Evolutionary conservation across 2,797 vertebrate genomes (phyloP), one percentile per base, ranked within the genome.

Genomic region (Myiotriccus ornatus): DNA sequence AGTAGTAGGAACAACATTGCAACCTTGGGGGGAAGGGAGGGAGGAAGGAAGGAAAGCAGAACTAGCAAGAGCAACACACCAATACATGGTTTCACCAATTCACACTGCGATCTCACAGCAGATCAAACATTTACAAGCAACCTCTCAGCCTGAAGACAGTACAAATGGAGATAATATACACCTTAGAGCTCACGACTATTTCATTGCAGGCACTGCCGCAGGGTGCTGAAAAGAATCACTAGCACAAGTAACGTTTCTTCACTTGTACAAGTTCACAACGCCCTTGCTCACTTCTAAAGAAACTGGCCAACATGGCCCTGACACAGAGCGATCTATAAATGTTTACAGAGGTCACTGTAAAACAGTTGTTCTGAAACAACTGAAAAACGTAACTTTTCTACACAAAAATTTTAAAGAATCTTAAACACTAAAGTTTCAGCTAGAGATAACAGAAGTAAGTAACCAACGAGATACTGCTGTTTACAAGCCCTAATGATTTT

Each of bases 91-190:
- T 90, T 88, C 32, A 90, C 78, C 77, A 91, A 71, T 69, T 64
- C 88, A 71, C 28, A 39, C 18, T 30, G 59, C 55, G 75, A 37
- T 47, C 74, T 79, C 56, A 19, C 44, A 63, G 44, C 47, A 60
- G 32, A 87, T 46, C 44, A 84, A 79, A 88, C 46, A 63, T 56
- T 71, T 71, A 92, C 53, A 50, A 80, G 67, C 63, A 93, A 53
- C 67, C 70, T 52, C 69, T 82, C 59, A 69, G 57, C 30, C 18
- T 52, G 17, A 34, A 67, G 15, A 73, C 34, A 83, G 52, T 43
- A 89, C 85, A 82, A 85, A 63, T 0, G 55, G 28, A 90, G 79
- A 10, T 37, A 47, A 85, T 7, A 50, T 14, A 46, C 49, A 91
- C 41, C 62, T 69, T 47, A 56, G 2, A 46, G 65, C 23, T 94